Evolutionary conservation across 2,888 invertebrate species (phyloP), one percentile per base, ranked within the genome.

Genomic region (Brachyopa scutellaris): DNA sequence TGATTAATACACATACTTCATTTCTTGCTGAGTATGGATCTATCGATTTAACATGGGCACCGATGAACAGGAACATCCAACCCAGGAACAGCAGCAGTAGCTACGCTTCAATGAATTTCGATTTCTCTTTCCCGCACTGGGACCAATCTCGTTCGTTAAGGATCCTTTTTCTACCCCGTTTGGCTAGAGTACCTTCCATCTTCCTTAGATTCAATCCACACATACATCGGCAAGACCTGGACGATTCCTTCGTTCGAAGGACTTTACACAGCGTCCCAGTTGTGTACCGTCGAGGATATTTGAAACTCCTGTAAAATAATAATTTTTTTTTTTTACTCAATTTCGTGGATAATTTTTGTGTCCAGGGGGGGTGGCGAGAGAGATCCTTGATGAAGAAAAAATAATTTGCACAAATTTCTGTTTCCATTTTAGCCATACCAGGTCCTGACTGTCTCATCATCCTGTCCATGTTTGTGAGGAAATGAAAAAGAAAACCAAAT

Each of bases 101-200:
- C 19, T 19, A 61, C 29, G 82, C 82, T 82, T 82, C 77, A 66
- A 77, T 77, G 70, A 77, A 77, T 77, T 77, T 82, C 82, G 82
- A 82, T 82, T 82, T 61, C 61, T 66, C 66, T 26, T 51, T 21
- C 64, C 77, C 70, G 59, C 77, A 53, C 51, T 59, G 77, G 66
- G 82, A 77, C 77, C 82, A 77, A 82, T 82, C 76, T 72, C 13
- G 64, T 77, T 82, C 82, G 77, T 82, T 82, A 82, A 82, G 77
- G 57, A 66, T 66, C 45, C 36, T 23, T 33, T 57, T 67, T 21
- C 51, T 64, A 51, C 26, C 26, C 26, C 57, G 29, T 45, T 69
- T 69, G 61, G 61, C 55, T 76, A 55, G 55, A 57, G 59, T 64
- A 17, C 64, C 62, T 59, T 57, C 55, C 49, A 57, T 64, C 62